Base-by-base conservation (phyloP, 2,797 vertebrate genomes). In the Rhinophrynus dorsalis region DNA sequence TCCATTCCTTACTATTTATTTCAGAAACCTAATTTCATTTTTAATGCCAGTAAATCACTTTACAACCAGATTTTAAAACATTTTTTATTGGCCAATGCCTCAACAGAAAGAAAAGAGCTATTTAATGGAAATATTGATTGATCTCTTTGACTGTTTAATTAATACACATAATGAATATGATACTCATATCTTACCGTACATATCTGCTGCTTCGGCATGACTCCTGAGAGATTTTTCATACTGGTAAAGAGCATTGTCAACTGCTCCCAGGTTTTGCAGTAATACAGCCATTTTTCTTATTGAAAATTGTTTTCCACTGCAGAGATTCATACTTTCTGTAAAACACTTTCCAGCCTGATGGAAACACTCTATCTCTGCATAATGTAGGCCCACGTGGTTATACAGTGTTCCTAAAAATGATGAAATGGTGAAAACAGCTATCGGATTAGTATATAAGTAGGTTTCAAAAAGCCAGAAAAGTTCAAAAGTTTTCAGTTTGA, bases 331-430 rank as follows among this genome's bases (percentile, higher is more conserved):
- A 9, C 51, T 55, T 77, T 76, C 67, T 18, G 47, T 15, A 40
- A 75, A 82, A 30, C 13, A 2, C 45, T 23, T 54, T 45, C 56
- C 57, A 17, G 68, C 77, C 54, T 74, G 54, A 20, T 35, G 68
- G 47, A 80, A 78, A 21, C 6, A 30, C 42, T 66, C 52, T 55
- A 67, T 54, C 71, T 54, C 57, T 27, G 67, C 65, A 58, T 62
- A 75, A 68, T 47, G 76, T 12, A 75, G 67, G 12, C 76, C 64
- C n/a, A 71, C 0, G 5, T 45, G 26, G 18, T 71, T 82, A 63
- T 75, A 47, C 24, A 74, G 70, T 58, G 51, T 68, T 12, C 72
- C 67, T 56, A 65, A 51, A 72, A 56, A 32, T 24, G 8, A 44
- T 37, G 18, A 10, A n/a, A n/a, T n/a, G n/a, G n/a, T 12, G 58